These are phyloP conservation scores for Lordiphosa clarofinis DNA, from an alignment of 1,140 invertebrate genomes.

Conservation along the genomic window DNA sequence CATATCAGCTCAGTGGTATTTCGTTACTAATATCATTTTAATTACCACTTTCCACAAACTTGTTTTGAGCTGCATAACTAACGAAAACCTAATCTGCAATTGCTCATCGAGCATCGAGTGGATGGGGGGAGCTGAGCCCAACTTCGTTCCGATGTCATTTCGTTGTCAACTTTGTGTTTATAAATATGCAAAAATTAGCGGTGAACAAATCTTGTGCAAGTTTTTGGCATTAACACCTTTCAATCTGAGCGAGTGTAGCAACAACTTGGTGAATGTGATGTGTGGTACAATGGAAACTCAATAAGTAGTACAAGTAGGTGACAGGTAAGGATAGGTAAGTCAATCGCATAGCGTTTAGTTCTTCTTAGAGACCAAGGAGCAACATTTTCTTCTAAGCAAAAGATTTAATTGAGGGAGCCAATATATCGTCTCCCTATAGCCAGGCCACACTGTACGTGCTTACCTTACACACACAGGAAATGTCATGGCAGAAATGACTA, in stretches of 20 bases:
- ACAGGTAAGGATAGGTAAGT: too few relatives aligned
- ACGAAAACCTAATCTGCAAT: conserved; percentile 47
- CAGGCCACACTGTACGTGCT: not conserved
- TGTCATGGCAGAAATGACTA: conserved; percentile 58
- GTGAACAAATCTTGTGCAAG: conserved; percentile 72
- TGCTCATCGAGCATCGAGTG: conserved; percentile 37
- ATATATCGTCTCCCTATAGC: too few relatives aligned
- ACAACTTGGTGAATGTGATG: conserved; percentile 51
- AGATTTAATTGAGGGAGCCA: too few relatives aligned
- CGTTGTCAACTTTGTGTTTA: conserved; percentile 65
- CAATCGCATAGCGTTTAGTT: too few relatives aligned
- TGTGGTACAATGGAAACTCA: conserved; percentile 14
- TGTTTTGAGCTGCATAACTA: conserved; percentile 37
- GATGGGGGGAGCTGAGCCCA: conserved; percentile 3
- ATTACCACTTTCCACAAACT: conserved; percentile 49
- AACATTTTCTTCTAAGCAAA: too few relatives aligned
- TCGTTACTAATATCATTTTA: conserved; percentile 69
- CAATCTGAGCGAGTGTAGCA: conserved; percentile 51
- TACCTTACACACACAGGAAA: conserved; percentile 50
- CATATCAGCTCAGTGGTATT: conserved; percentile 7
- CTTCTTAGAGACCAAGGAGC: too few relatives aligned
- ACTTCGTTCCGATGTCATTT: conserved; percentile 42
- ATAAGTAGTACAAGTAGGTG: not conserved
- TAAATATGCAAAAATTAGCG: conserved; percentile 71
- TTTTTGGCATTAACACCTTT: conserved; percentile 77